Percentiles rank a stretch among this genome's conserved stretches.
phyloP scores from a whole-genome alignment of 2,888 invertebrate species.

The Branchipolynoe longqiensis region DNA sequence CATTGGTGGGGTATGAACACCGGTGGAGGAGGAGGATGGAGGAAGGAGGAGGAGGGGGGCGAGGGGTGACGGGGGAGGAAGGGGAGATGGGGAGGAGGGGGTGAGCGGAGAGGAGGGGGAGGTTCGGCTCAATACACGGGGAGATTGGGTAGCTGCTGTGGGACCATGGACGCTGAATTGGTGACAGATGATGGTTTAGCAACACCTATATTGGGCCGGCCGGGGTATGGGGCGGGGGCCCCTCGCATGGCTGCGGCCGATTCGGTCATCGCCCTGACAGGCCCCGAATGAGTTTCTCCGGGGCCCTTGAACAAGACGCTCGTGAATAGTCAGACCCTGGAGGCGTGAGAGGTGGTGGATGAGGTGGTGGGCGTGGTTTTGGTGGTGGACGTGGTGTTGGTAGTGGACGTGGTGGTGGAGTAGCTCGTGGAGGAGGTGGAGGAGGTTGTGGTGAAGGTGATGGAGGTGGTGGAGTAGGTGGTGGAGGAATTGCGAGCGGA shows the following conservation, averaged over 20 bases:
- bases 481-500: background rate
- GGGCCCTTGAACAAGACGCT: too few relatives aligned
- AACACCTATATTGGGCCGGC: background rate
- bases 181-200: slow-evolving; percentile 40
- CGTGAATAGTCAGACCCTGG: too few relatives aligned
- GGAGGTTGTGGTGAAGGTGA: background rate
- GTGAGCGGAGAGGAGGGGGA: too few relatives aligned
- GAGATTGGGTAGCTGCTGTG: slow-evolving; percentile 19
- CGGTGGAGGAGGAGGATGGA: too few relatives aligned
- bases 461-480: too few relatives aligned
- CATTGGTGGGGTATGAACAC: too few relatives aligned
- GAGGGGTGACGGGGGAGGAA: too few relatives aligned
- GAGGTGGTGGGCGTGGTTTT: background rate
- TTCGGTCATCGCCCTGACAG: slow-evolving; percentile 17
- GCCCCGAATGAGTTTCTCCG: slow-evolving; percentile 19
- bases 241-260: slow-evolving; percentile 15
- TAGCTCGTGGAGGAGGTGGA: background rate
- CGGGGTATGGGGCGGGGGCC: background rate
- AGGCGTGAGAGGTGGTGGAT: too few relatives aligned
- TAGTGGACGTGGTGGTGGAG: slow-evolving; percentile 14
- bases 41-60: too few relatives aligned
- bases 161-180: slow-evolving; percentile 1
- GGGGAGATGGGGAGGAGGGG: too few relatives aligned
- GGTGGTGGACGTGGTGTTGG: background rate
- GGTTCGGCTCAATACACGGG: background rate